Evolutionary conservation across 2,113 vertebrate species (phyloP).

Genomic region (Pipra filicauda): DNA sequence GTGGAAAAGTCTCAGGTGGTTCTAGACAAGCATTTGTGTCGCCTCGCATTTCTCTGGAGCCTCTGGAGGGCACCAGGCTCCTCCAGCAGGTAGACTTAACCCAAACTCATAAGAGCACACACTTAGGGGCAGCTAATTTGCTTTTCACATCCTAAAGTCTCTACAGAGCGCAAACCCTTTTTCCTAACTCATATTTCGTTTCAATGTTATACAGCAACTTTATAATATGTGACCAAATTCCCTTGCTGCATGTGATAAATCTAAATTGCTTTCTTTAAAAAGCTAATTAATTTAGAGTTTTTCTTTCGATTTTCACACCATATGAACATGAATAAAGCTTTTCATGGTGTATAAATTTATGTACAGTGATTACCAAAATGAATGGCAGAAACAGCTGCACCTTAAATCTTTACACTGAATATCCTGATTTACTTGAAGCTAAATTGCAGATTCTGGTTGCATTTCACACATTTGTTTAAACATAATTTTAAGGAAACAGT

Average conservation of each 20-base stretch:
- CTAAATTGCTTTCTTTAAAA: constrained; percentile 68
- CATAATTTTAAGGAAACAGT: neutral
- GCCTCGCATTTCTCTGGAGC: neutral
- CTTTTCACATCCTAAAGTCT: constrained; percentile 46
- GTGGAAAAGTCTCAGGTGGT: neutral
- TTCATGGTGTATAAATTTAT: constrained; percentile 71
- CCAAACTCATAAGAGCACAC: neutral
- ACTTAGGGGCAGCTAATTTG: constrained; percentile 25
- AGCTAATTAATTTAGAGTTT: constrained; percentile 75
- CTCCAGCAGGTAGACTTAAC: neutral
- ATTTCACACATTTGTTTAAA: constrained; percentile 11
- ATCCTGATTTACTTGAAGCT: constrained; percentile 13
- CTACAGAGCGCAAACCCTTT: neutral
- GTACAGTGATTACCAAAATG: constrained; percentile 59
- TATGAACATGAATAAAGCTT: constrained; percentile 71
- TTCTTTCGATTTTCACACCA: constrained; percentile 74
- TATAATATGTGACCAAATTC: constrained; percentile 56
- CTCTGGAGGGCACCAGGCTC: neutral
- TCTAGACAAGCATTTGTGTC: neutral
- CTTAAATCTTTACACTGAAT: constrained; percentile 55
- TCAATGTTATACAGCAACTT: constrained; percentile 54
- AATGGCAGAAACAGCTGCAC: constrained; percentile 68
- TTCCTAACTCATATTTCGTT: constrained; percentile 55
- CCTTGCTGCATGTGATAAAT: constrained; percentile 55
- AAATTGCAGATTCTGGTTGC: constrained; percentile 26